phyloP scores from a whole-genome alignment of 2,888 invertebrate species.

The Zaprionus lineosus region DNA sequence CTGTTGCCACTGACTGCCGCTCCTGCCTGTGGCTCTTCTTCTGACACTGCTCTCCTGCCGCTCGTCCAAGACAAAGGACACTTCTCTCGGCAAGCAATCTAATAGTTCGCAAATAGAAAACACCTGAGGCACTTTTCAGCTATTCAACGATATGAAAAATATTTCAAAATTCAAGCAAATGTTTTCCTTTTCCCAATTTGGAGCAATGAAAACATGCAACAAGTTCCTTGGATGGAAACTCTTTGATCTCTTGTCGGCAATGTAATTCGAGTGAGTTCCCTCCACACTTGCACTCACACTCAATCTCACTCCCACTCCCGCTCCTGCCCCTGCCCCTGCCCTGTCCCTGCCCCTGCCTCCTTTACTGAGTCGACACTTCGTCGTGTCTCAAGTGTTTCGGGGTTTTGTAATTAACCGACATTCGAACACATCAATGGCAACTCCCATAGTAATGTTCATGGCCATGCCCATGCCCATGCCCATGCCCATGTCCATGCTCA shows the following conservation, averaged over 20 bases:
- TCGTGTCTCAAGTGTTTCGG: constrained; percentile 54
- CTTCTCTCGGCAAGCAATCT: constrained; percentile 25
- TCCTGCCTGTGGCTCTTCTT: background rate
- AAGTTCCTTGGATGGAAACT: constrained; percentile 39
- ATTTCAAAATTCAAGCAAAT: too few relatives aligned
- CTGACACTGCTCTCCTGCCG: constrained; percentile 29
- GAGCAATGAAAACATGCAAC: constrained; percentile 52
- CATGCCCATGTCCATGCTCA: constrained; percentile 14
- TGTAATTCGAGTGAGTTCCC: constrained; percentile 63
- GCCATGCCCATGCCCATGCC: constrained; percentile 23
- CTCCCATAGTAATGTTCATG: constrained; percentile 21
- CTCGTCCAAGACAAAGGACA: constrained; percentile 35
- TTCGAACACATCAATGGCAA: constrained; percentile 63
- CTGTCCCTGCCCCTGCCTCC: constrained; percentile 17
- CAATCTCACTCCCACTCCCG: too few relatives aligned
- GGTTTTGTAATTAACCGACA: constrained; percentile 79
- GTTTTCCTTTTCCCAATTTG: constrained; percentile 44
- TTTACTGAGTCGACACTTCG: constrained; percentile 12
- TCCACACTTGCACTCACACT: too few relatives aligned
- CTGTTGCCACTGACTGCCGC: constrained; percentile 16
- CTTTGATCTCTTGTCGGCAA: constrained; percentile 59
- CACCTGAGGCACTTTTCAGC: constrained; percentile 55
- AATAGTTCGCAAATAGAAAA: constrained; percentile 26
- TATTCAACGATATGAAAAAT: too few relatives aligned
- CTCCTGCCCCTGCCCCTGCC: too few relatives aligned